Base-by-base conservation (phyloP, 2,797 vertebrate genomes). In the Anableps anableps region DNA sequence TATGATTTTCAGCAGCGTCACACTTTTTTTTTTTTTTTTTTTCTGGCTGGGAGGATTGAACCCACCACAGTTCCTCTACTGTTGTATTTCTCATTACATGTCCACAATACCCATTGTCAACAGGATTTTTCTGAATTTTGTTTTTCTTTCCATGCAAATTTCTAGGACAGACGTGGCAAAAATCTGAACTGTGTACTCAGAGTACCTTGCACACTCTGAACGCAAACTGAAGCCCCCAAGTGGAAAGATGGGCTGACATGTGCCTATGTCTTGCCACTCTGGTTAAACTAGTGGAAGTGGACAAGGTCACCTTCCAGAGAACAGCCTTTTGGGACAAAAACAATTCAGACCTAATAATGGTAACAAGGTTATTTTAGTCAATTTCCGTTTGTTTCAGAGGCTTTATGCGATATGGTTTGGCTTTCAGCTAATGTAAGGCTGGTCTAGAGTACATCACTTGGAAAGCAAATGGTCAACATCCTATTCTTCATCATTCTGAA, bases 251-350 rank as follows among this genome's bases (percentile, higher is more conserved):
- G 16, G 47, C 34, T 72, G 16, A 64, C 72, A n/a, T 5, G 17
- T 74, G 74, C 47, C 36, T 17, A 60, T 26, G 26, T 58, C 7
- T 41, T 66, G 48, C 55, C 50, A 72, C 58, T 83, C 77, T 47
- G 19, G 21, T 2, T 83, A n/a, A 80, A 73, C 74, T 71, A 78
- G 78, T 66, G 66, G 50, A 73, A 68, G 62, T 17, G 4, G 38
- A 81, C 66, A 83, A 85, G 84, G 84, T 86, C 80, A 82, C 74
- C 76, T 80, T 81, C 38, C 58, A 43, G 72, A 72, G 55, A 60
- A 19, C 48, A 79, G 50, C 17, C 38, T 81, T 70, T 83, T 77
- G 74, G 51, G 70, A 45, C 43, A 19, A 76, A 64, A 81, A 58
- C 13, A 45, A 68, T 53, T n/a, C 47, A 64, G 81, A 77, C 29